phyloP scores from a whole-genome alignment of 2,797 vertebrate genomes.

The Acomys russatus region DNA sequence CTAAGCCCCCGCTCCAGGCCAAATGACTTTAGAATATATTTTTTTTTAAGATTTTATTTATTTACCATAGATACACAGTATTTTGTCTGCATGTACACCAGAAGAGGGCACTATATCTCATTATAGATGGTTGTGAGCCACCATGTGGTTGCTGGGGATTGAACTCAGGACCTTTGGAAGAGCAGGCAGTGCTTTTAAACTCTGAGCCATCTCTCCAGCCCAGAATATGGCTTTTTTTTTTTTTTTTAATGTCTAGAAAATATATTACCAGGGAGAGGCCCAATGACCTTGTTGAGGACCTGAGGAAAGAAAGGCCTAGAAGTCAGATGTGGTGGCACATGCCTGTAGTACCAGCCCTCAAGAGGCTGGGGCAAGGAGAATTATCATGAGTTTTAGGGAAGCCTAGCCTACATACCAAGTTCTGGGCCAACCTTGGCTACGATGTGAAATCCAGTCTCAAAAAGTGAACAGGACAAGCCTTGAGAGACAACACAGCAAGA shows the following conservation, averaged over 20 bases:
- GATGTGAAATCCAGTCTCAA: background rate
- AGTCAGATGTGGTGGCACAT: background rate
- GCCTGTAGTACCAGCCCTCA: background rate
- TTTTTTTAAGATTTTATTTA: too few species aligned
- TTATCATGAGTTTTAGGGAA: background rate
- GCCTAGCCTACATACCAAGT: background rate
- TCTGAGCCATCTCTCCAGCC: too few species aligned
- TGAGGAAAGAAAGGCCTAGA: background rate
- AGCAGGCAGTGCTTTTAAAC: too few species aligned
- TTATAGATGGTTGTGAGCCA: too few species aligned
- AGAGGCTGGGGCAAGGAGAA: background rate
- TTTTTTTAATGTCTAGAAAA: slow-evolving; percentile 42
- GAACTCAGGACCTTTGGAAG: too few species aligned
- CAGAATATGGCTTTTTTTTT: background rate
- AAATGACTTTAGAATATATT: background rate
- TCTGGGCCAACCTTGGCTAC: background rate
- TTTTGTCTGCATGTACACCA: too few species aligned
- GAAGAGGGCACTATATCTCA: too few species aligned
- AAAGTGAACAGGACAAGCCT: background rate
- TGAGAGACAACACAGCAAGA: background rate
- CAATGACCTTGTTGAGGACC: background rate
- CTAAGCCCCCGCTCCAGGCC: background rate
- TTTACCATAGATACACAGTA: too few species aligned
- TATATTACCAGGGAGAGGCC: background rate
- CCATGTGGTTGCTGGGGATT: too few species aligned